phyloP scores from a whole-genome alignment of 2,888 invertebrate species.

The Sylvicola fuscatus region DNA sequence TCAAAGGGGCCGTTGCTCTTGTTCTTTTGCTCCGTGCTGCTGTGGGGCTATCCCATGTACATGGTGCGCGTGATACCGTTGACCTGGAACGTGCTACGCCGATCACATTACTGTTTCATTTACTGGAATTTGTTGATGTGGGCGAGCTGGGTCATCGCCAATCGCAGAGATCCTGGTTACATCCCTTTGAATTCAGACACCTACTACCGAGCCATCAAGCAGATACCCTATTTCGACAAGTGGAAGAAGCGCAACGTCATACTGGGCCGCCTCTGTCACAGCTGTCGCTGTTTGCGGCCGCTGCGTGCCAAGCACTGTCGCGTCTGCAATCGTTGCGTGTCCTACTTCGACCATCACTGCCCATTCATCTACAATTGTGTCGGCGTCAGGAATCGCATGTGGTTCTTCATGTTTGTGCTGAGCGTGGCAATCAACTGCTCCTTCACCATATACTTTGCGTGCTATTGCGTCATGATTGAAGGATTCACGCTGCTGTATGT shows the following conservation, averaged over 20 bases:
- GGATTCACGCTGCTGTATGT: constrained; percentile 70
- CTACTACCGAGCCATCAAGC: constrained; percentile 75
- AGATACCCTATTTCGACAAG: constrained; percentile 83
- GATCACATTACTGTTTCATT: constrained; percentile 76
- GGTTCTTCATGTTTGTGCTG: constrained; percentile 81
- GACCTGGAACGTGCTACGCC: constrained; percentile 72
- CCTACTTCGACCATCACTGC: constrained; percentile 87
- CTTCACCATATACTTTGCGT: constrained; percentile 71
- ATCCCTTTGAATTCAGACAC: constrained; percentile 76
- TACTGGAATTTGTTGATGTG: constrained; percentile 86
- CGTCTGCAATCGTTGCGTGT: constrained; percentile 73
- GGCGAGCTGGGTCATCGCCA: constrained; percentile 79
- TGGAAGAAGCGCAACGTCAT: constrained; percentile 74
- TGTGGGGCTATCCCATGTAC: constrained; percentile 92
- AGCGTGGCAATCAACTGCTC: constrained; percentile 76
- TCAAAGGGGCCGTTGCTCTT: constrained; percentile 73
- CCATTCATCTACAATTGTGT: constrained; percentile 93
- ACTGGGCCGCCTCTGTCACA: constrained; percentile 69
- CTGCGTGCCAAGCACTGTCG: constrained; percentile 81
- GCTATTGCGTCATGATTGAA: constrained; percentile 65
- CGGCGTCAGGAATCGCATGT: constrained; percentile 75
- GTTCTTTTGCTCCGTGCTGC: constrained; percentile 63
- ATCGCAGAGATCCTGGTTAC: constrained; percentile 75
- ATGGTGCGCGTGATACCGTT: constrained; percentile 69
- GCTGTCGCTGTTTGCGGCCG: constrained; percentile 72